phyloP scores from a whole-genome alignment of 2,797 vertebrate species.

The Acanthopagrus latus region DNA sequence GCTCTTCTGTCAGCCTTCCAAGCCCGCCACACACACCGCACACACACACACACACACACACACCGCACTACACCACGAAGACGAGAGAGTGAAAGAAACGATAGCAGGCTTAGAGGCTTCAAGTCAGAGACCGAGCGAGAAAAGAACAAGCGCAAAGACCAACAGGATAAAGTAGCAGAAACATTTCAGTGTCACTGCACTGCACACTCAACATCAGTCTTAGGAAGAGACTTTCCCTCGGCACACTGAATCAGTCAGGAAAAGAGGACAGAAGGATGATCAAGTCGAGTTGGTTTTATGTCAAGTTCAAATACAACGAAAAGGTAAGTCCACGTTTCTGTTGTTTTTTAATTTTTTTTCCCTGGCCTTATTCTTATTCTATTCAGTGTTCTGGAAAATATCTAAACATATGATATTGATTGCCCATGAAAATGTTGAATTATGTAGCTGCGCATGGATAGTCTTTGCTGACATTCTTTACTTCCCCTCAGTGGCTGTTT shows the following conservation, averaged over 20 bases:
- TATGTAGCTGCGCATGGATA: constrained; percentile 13
- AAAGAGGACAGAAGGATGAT: constrained; percentile 87
- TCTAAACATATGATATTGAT: constrained; percentile 18
- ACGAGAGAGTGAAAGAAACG: constrained; percentile 65
- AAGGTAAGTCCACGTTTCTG: constrained; percentile 88
- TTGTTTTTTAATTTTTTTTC: background rate
- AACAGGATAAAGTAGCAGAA: constrained; percentile 62
- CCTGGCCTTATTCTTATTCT: background rate
- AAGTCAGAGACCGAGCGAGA: constrained; percentile 58
- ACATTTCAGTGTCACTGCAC: constrained; percentile 20
- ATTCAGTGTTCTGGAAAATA: constrained; percentile 12
- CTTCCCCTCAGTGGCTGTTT: constrained; percentile 31
- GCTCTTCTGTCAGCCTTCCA: constrained; percentile 90
- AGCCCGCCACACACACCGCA: constrained; percentile 64
- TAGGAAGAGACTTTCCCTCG: constrained; percentile 28
- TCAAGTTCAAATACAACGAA: constrained; percentile 98
- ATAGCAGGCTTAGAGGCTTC: constrained; percentile 61
- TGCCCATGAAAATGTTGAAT: constrained; percentile 19
- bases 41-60: constrained; percentile 39
- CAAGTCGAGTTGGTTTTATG: constrained; percentile 99
- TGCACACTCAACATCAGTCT: constrained; percentile 33
- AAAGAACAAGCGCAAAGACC: constrained; percentile 48
- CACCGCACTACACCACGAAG: constrained; percentile 41
- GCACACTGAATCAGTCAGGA: constrained; percentile 50
- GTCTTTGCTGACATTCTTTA: constrained; percentile 25